Evolutionary conservation across 2,888 invertebrate species (phyloP).

Genomic region (Lochmaea crataegi): DNA sequence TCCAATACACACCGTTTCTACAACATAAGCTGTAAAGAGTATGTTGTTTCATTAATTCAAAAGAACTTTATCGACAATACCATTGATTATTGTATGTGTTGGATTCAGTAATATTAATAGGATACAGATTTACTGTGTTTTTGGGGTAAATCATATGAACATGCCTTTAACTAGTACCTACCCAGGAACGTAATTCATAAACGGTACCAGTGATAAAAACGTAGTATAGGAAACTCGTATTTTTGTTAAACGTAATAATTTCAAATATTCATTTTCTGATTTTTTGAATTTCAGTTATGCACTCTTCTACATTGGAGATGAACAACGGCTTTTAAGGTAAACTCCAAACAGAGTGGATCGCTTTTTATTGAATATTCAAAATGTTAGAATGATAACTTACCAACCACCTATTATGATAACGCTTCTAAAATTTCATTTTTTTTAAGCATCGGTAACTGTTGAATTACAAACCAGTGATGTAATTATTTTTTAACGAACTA

Average conservation of each 20-base stretch:
- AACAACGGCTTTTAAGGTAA: slow-evolving; percentile 10
- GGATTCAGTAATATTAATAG: no score
- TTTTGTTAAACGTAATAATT: not conserved
- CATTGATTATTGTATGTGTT: no score
- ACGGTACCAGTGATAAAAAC: not conserved
- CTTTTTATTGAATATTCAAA: slow-evolving; percentile 6
- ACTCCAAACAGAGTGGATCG: not conserved
- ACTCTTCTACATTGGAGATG: slow-evolving; percentile 6
- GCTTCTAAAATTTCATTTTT: not conserved
- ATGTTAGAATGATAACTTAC: not conserved
- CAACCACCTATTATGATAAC: not conserved
- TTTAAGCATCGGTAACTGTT: not conserved
- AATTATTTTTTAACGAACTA: slow-evolving; percentile 5
- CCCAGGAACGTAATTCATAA: not conserved
- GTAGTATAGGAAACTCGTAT: not conserved
- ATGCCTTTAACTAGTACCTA: no score
- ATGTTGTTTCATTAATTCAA: no score
- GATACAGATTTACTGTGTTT: no score
- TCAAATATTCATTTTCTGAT: not conserved
- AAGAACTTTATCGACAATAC: no score
- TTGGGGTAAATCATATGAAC: no score
- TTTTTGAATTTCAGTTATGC: slow-evolving; percentile 10
- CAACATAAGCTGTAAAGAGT: no score
- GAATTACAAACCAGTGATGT: not conserved
- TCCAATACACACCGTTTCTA: no score